Conservation (phyloP, 2,797 vertebrate species). For the Sebastes kiyomatsui region DNA sequence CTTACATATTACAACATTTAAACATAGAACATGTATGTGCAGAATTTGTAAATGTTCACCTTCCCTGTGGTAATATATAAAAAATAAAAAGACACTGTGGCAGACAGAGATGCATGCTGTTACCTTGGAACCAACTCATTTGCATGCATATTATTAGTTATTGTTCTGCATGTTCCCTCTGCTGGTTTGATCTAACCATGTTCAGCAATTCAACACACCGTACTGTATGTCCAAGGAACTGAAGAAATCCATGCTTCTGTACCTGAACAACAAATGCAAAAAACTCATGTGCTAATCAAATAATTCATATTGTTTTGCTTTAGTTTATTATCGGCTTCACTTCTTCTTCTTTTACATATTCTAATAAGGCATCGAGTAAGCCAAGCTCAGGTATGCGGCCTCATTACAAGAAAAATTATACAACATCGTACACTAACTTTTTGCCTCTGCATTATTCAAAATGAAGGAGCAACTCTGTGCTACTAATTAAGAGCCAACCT, state of each 20-base stretch:
- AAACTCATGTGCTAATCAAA: background rate
- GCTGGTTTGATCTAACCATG: background rate
- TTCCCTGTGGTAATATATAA: background rate
- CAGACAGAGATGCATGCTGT: background rate
- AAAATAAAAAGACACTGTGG: background rate
- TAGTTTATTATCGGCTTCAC: constrained; percentile 8
- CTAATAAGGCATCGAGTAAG: background rate
- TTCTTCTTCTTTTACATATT: background rate
- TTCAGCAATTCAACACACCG: background rate
- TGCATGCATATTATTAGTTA: background rate
- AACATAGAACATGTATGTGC: background rate
- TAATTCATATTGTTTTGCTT: background rate
- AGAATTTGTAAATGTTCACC: background rate
- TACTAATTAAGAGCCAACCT: constrained; percentile 44
- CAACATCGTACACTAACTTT: background rate
- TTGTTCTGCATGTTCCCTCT: background rate
- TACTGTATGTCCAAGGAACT: background rate
- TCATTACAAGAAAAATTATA: constrained; percentile 13
- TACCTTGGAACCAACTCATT: background rate
- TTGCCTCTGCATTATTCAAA: constrained; percentile 17
- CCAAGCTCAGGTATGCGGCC: background rate
- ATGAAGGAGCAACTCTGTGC: background rate
- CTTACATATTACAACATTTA: background rate
- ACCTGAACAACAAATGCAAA: background rate
- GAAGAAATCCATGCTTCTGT: background rate